Conservation (phyloP, 2,888 invertebrate genomes). For the Dorcus parallelipipedus region DNA sequence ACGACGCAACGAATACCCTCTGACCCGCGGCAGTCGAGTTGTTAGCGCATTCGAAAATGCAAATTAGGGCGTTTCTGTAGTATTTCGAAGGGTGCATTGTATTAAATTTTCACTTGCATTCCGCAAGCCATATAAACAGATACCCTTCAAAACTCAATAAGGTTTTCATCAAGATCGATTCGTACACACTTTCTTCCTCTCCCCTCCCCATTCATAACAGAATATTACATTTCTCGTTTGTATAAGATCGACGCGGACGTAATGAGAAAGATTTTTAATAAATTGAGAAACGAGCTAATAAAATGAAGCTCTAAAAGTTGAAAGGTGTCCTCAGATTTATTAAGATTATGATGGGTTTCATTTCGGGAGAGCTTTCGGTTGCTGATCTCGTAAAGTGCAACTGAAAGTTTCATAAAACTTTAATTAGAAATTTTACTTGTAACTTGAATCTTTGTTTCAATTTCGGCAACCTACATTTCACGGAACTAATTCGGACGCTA, state of each 20-base stretch:
- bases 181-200: too few species aligned
- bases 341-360: slow-evolving; percentile 36
- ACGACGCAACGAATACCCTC: slow-evolving; percentile 20
- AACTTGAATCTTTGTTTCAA: slow-evolving; percentile 20
- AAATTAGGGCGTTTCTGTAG: slow-evolving; percentile 22
- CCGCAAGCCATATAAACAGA: background rate
- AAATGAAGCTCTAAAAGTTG: slow-evolving; percentile 30
- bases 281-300: slow-evolving; percentile 39
- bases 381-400: slow-evolving; percentile 25
- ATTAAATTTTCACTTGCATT: slow-evolving; percentile 6
- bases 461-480: slow-evolving; percentile 31
- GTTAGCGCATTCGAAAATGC: slow-evolving; percentile 28
- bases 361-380: slow-evolving; percentile 33
- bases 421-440: slow-evolving; percentile 35
- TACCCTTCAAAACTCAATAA: background rate
- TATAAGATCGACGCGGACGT: background rate
- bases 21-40: slow-evolving; percentile 22
- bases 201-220: too few species aligned
- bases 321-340: slow-evolving; percentile 36
- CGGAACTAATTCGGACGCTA: too few species aligned
- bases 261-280: slow-evolving; percentile 11
- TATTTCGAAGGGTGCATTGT: slow-evolving; percentile 6
- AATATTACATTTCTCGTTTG: too few species aligned
- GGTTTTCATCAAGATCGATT: background rate
- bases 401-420: slow-evolving; percentile 42